Evolutionary conservation across 1,140 invertebrate genomes (phyloP), one percentile per base, ranked within the genome.

Genomic region (Trichonephila clavata): DNA sequence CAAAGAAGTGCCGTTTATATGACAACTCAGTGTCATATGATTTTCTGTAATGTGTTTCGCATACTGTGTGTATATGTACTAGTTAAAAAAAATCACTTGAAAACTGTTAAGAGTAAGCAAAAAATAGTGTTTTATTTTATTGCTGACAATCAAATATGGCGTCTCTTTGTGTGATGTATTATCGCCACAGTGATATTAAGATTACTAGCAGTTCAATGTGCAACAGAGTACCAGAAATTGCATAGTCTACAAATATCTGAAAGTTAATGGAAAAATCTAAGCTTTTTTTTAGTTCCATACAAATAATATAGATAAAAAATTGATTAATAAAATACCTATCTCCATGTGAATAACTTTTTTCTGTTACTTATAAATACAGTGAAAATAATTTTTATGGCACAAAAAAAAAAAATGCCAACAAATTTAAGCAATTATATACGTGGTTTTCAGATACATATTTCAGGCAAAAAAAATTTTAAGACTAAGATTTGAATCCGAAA

Each of bases 1-100:
- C 59, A 60, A 92, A 84, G 80, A 92, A 92, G 91, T 92, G 91
- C 91, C 91, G 91, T 92, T 92, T 91, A 71, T 92, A 92, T 92
- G 91, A 92, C 83, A 86, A n/a, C 2, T 63, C 20, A 86, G 83
- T 77, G 71, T 86, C 83, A 92, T 86, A 77, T 16, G 71, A 61
- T 59, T 68, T 84, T 92, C 61, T 92, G 89, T 91, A 86, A 92
- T 68, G 61, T 81, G 57, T 92, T 84, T 92, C 32, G 83, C 91
- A 84, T 90, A 60, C 24, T 57, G 60, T 43, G 57, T 91, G 57
- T 91, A 61, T 90, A 68, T 86, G 80, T 86, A 59, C 68, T 60
- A 90, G 61, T 50, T 10, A 39, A 63, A 24, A 83, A 57, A 27
- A 90, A 90, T 59, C 57, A 32, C 21, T 90, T 92, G 59, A 24